Conservation (phyloP, 1,140 invertebrate genomes). For the Caenorhabditis inopinata region DNA sequence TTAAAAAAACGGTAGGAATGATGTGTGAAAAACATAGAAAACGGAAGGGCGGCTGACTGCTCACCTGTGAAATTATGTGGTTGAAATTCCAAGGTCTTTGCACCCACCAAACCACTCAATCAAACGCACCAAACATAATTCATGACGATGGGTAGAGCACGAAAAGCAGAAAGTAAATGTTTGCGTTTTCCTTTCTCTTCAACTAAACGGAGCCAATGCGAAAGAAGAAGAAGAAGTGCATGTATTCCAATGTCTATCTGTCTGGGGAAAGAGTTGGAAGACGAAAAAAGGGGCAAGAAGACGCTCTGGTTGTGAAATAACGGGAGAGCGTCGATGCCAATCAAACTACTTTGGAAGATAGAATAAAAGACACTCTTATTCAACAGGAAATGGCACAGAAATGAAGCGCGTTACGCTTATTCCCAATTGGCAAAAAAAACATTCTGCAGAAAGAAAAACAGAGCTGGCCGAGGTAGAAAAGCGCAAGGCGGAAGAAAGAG, state of each 20-base stretch:
- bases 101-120: background rate
- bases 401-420: background rate
- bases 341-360: constrained; percentile 26
- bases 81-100: constrained; percentile 23
- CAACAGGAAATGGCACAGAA: constrained; percentile 19
- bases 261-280: background rate
- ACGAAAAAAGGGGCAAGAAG: background rate
- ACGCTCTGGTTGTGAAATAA: constrained; percentile 7
- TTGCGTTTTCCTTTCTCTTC: background rate
- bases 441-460: background rate
- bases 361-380: constrained; percentile 17
- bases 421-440: background rate
- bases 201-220: background rate
- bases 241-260: background rate
- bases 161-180: background rate
- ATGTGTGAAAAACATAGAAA: background rate
- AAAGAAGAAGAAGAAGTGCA: constrained; percentile 2
- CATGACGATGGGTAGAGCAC: background rate
- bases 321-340: constrained; percentile 16
- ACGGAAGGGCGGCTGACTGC: no score
- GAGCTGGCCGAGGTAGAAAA: background rate
- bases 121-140: constrained; percentile 9
- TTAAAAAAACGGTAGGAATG: no score
- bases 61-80: background rate
- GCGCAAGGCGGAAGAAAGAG: background rate